Conservation (phyloP, 2,797 vertebrate species). For the Dromococcyx pavoninus region DNA sequence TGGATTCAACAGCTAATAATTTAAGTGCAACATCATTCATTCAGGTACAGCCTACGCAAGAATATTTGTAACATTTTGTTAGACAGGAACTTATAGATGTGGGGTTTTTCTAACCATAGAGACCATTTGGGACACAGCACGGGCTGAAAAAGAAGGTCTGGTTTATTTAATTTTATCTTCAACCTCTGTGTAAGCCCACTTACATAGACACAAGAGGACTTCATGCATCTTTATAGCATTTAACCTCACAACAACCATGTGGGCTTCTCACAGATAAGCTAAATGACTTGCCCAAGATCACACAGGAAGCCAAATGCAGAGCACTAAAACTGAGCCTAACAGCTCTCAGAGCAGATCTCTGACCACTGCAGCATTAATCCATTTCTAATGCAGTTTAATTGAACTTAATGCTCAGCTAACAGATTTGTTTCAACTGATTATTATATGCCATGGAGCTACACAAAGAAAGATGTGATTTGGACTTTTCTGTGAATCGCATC, state of each 20-base stretch:
- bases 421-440: not conserved
- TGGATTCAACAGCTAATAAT: not conserved
- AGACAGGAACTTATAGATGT: not conserved
- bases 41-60: not conserved
- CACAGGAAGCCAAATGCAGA: conserved; percentile 24
- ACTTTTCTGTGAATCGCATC: not conserved
- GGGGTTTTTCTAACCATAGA: rapidly evolving
- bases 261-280: not conserved
- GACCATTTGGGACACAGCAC: not conserved
- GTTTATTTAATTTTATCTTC: not conserved
- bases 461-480: not conserved
- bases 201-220: not conserved
- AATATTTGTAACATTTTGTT: not conserved
- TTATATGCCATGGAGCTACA: not conserved
- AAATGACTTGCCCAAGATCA: not conserved
- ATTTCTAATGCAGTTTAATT: not conserved
- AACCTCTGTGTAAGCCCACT: not conserved
- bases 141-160: not conserved
- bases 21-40: not conserved
- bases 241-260: not conserved
- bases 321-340: not conserved
- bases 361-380: not conserved
- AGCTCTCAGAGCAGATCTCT: not conserved
- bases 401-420: not conserved
- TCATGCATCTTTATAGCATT: not conserved